A percentile compares a stretch with the other conserved stretches of the same genome.
phyloP scores from a whole-genome alignment of 2,888 invertebrate species.

The Crioceris asparagi region DNA sequence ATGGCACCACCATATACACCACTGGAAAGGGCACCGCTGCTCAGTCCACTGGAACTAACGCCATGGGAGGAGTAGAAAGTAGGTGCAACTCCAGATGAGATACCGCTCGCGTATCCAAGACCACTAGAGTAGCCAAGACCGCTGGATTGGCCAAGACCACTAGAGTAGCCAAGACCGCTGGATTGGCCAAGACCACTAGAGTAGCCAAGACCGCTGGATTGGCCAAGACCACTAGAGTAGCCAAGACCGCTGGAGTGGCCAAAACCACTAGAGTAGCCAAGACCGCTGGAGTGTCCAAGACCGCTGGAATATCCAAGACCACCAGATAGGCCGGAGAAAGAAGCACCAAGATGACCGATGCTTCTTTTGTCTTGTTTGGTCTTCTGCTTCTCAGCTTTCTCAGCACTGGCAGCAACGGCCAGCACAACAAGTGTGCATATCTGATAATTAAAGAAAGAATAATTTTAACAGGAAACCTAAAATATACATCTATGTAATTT shows the following conservation, averaged over 20 bases:
- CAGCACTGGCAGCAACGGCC: too few species aligned
- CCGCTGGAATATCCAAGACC: neutral
- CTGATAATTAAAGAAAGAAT: too few species aligned
- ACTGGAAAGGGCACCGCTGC: neutral
- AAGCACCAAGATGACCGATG: too few species aligned
- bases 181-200: too few species aligned
- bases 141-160: neutral
- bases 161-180: neutral
- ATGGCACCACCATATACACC: neutral
- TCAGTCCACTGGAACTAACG: slow-evolving; percentile 1
- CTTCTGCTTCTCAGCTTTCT: too few species aligned
- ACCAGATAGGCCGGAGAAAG: neutral
- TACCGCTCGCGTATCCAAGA: too few species aligned
- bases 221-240: neutral
- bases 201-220: neutral
- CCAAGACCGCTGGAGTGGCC: neutral
- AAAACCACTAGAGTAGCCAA: slow-evolving; percentile 2
- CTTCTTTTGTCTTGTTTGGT: too few species aligned
- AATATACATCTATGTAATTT: too few species aligned
- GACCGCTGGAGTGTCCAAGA: neutral
- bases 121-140: too few species aligned
- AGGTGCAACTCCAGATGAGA: slow-evolving; percentile 3
- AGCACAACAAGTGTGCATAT: too few species aligned
- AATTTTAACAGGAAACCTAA: too few species aligned
- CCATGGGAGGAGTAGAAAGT: neutral